Percentiles rank a stretch among this genome's conserved stretches.
These are phyloP conservation scores for Alentia gelatinosa DNA, from an alignment of 2,888 invertebrate species.

Conservation along the genomic window DNA sequence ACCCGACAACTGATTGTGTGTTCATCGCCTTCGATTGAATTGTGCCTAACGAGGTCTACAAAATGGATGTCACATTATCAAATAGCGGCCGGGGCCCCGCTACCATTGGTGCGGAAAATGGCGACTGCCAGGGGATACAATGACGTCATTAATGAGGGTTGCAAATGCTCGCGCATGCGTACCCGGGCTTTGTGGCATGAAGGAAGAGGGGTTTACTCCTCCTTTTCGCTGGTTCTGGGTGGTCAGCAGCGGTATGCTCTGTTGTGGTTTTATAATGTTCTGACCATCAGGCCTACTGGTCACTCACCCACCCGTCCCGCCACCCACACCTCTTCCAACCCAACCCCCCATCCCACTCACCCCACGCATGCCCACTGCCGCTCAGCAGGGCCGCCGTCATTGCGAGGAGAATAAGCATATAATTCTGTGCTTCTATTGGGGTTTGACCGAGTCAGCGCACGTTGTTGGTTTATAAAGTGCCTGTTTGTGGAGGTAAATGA, in stretches of 20 bases:
- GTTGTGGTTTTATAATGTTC: not conserved
- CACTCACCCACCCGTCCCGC: not conserved
- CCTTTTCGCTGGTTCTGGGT: not conserved
- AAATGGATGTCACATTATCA: conserved; percentile 48
- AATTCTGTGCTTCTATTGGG: conserved; percentile 30
- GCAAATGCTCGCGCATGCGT: not conserved
- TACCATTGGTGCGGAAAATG: not conserved
- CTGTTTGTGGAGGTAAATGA: conserved; percentile 49
- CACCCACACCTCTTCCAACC: not conserved
- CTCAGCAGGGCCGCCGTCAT: not conserved
- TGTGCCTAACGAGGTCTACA: conserved; percentile 37
- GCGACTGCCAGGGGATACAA: not conserved
- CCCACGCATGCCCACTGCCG: not conserved
- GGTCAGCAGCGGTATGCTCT: conserved; percentile 4
- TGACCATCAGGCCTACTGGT: not conserved
- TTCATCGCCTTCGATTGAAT: conserved; percentile 39
- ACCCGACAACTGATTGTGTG: conserved; percentile 47
- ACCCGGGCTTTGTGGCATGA: not conserved
- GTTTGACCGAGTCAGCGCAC: not conserved
- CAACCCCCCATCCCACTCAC: not conserved
- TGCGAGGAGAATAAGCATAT: conserved; percentile 23
- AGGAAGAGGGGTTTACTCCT: not conserved
- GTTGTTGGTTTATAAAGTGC: conserved; percentile 29
- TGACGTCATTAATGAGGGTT: conserved; percentile 38
- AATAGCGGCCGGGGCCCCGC: conserved; percentile 9